Conservation (phyloP, 2,113 vertebrate genomes). For the Anolis sagrei region DNA sequence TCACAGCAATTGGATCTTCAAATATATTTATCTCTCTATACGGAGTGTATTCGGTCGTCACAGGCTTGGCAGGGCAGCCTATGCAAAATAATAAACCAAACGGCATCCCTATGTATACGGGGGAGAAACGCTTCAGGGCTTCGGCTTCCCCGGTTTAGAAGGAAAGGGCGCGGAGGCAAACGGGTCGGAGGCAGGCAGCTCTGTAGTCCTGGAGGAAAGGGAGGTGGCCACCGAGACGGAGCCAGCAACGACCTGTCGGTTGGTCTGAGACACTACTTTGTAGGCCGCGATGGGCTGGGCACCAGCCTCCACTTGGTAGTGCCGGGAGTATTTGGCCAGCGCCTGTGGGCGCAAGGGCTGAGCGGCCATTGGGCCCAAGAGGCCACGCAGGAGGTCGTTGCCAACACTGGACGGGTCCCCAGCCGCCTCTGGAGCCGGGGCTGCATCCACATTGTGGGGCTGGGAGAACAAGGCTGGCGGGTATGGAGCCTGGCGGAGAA, state of each 20-base stretch:
- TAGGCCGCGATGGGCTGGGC: slow-evolving; percentile 84
- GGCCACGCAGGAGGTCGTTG: slow-evolving; percentile 64
- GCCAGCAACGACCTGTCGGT: slow-evolving; percentile 78
- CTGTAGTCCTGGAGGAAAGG: slow-evolving; percentile 84
- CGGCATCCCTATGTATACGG: slow-evolving; percentile 2
- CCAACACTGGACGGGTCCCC: slow-evolving; percentile 46
- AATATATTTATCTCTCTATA: neutral
- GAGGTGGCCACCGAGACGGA: slow-evolving; percentile 79
- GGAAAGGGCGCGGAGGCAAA: slow-evolving; percentile 94
- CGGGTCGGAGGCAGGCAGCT: slow-evolving; percentile 81
- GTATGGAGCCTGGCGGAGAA: slow-evolving; percentile 33
- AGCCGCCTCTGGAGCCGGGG: slow-evolving; percentile 30
- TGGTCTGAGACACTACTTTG: slow-evolving; percentile 88
- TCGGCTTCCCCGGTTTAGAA: slow-evolving; percentile 88
- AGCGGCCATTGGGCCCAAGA: slow-evolving; percentile 69
- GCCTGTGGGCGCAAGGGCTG: slow-evolving; percentile 89
- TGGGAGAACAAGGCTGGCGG: slow-evolving; percentile 56
- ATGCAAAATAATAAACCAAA: neutral
- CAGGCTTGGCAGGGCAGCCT: neutral
- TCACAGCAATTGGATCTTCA: slow-evolving; percentile 61
- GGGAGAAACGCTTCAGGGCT: slow-evolving; percentile 77
- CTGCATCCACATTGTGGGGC: slow-evolving; percentile 42
- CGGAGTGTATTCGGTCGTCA: slow-evolving; percentile 19
- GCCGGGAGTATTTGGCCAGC: slow-evolving; percentile 93
- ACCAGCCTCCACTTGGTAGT: slow-evolving; percentile 86